Conservation (phyloP, 2,797 vertebrate genomes). For the Chiloscyllium punctatum region DNA sequence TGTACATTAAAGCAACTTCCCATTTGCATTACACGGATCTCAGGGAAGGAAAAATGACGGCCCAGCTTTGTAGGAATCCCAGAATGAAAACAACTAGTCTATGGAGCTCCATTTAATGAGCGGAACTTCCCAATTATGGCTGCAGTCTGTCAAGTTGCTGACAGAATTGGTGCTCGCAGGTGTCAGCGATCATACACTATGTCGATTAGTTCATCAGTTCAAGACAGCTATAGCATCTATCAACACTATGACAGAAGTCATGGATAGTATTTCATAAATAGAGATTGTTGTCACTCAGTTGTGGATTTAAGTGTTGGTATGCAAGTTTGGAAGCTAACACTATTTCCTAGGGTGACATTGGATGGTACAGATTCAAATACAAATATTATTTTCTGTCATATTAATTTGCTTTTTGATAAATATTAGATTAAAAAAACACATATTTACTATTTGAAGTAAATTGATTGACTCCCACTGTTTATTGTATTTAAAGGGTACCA, state of each 20-base stretch:
- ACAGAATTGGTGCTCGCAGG: slow-evolving; percentile 47
- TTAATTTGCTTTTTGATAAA: background rate
- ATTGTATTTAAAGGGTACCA: background rate
- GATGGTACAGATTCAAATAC: background rate
- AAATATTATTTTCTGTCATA: background rate
- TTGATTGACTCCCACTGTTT: background rate
- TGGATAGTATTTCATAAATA: slow-evolving; percentile 48
- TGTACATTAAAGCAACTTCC: background rate
- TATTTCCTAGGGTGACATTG: slow-evolving; percentile 33
- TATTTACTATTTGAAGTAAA: background rate
- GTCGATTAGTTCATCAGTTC: slow-evolving; percentile 50
- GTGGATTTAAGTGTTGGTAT: slow-evolving; percentile 1
- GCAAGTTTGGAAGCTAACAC: slow-evolving; percentile 12
- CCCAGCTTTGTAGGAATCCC: slow-evolving; percentile 10
- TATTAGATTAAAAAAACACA: background rate
- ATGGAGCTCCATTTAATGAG: slow-evolving; percentile 44
- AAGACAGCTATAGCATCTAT: slow-evolving; percentile 48
- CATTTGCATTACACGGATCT: background rate
- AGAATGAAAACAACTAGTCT: slow-evolving; percentile 48
- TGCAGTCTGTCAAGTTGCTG: slow-evolving; percentile 46
- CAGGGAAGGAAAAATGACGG: background rate
- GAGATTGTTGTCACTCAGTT: slow-evolving; percentile 39
- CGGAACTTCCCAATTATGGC: slow-evolving; percentile 45
- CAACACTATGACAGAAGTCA: slow-evolving; percentile 45
- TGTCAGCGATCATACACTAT: slow-evolving; percentile 44